Evolutionary conservation across 92 coral and sea anemone species (phyloP), one percentile per base, ranked within the genome.

Genomic region (Montipora capitata): DNA sequence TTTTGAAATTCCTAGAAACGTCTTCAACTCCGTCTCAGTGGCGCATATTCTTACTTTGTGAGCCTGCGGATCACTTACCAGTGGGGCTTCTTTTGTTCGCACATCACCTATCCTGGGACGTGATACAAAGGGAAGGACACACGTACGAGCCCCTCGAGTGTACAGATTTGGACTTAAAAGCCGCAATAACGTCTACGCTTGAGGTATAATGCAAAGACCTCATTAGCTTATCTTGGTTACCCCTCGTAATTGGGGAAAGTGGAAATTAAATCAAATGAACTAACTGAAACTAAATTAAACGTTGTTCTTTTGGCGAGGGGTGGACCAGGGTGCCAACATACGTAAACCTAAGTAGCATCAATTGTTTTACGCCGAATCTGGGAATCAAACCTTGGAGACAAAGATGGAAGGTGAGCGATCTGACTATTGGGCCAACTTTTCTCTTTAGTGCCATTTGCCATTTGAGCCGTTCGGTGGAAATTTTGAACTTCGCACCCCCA

Each of bases 21-120:
- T 85, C 99, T 5, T 86, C 90, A 11, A 75, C 99, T 5, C 94
- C 90, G 27, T 93, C 97, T 27, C 98, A 94, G 79, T 94, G 98
- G 98, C 96, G 98, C 51, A 85, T 95, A 17, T 95, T 95, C 90
- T 90, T 94, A 40, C 76, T 93, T 42, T 89, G 93, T 74, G 96
- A 97, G 75, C 98, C 98, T 63, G 90, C 96, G 76, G 84, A 92
- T 69, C 93, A 77, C 58, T 83, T 97, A 13, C 99, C 99, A 2
- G 96, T 92, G 76, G 86, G 94, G 18, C 91, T 97, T 72, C 94
- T 97, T 72, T 91, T 95, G 75, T 94, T 97, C 73, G 82, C 99
- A 9, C 98, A 97, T 79, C 97, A 94, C 78, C 80, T 97, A 82
- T 94, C 99, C 72, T 97, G 99, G 99, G 98, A 97, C 87, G 96